Evolutionary conservation across 2,888 invertebrate genomes (phyloP), one percentile per base, ranked within the genome.

Genomic region (Vesta saturnalis): DNA sequence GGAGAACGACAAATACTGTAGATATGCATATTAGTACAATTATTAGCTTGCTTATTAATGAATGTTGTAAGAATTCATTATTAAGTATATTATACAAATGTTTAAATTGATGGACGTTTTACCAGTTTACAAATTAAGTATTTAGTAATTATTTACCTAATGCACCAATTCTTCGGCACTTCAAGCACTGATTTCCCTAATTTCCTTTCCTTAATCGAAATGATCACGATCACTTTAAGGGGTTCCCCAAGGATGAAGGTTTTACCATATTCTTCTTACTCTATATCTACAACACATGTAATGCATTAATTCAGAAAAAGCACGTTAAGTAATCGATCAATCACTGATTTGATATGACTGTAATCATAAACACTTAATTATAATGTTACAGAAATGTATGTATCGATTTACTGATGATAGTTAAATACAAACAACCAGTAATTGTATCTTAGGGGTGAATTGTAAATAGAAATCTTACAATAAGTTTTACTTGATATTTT

Each of bases 1-100:
- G 94, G 94, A 94, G 92, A 88, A 88, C 87, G 90, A 89, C 89
- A 84, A 86, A 79, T 76, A 68, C 43, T 57, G 8, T 23, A 23
- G 23, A 8, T 23, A 23, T 23, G 4, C 23, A 23, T 5, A 8
- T 3, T 23, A 23, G 4, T 23, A 23, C 8, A 8, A 23, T 8
- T 23, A 23, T 23, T 23, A 23, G 3, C 23, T 3, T 8, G 8
- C 23, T 23, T 3, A 5, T 23, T 5, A 23, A 8, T 3, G 4
- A 8, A 23, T 23, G 8, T 23, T 23, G 8, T 23, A 23, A 23
- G 23, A 8, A 23, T 23, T 23, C 23, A 5, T 23, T 8, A 23
- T 23, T 8, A 23, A 23, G 23, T 23, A n/a, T n/a, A n/a, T n/a
- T n/a, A n/a, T n/a, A n/a, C n/a, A n/a, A n/a, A n/a, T n/a, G 23